Percentiles rank a stretch among this genome's conserved stretches.
phyloP scores from a whole-genome alignment of 2,113 vertebrate genomes.

The Onychorhynchus coronatus region DNA sequence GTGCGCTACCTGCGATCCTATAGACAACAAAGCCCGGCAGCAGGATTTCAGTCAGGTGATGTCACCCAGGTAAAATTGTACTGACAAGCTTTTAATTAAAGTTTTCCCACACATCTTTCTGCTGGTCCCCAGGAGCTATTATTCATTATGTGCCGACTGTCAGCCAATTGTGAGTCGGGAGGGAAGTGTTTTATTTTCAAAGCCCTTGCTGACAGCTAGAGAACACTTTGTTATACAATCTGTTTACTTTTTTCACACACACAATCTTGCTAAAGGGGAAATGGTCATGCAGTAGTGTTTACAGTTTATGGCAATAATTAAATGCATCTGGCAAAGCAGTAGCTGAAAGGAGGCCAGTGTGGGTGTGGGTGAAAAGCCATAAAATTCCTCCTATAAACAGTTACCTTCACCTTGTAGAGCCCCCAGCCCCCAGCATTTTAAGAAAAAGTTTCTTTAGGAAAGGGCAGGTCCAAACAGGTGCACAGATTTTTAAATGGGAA shows the following conservation, averaged over 20 bases:
- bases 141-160: slow-evolving; percentile 80
- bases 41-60: slow-evolving; percentile 82
- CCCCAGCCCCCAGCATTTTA: slow-evolving; percentile 1
- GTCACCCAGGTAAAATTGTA: slow-evolving; percentile 86
- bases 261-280: slow-evolving; percentile 72
- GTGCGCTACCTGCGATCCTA: slow-evolving; percentile 70
- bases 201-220: slow-evolving; percentile 82
- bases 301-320: slow-evolving; percentile 70
- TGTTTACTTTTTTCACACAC: slow-evolving; percentile 77
- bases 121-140: slow-evolving; percentile 79
- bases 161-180: slow-evolving; percentile 80
- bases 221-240: slow-evolving; percentile 83
- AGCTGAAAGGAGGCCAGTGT: neutral
- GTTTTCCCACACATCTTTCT: slow-evolving; percentile 85
- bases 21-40: slow-evolving; percentile 79
- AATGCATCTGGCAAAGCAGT: slow-evolving; percentile 68
- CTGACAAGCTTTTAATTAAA: slow-evolving; percentile 98
- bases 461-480: slow-evolving; percentile 67
- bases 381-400: slow-evolving; percentile 51
- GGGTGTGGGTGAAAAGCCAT: slow-evolving; percentile 24
- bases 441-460: slow-evolving; percentile 13
- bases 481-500: neutral
- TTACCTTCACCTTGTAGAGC: slow-evolving; percentile 25
- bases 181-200: slow-evolving; percentile 84
- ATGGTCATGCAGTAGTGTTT: slow-evolving; percentile 64